A percentile compares a stretch with the other conserved stretches of the same genome.
phyloP scores from a whole-genome alignment of 2,113 vertebrate species.

The Muntiacus reevesi region DNA sequence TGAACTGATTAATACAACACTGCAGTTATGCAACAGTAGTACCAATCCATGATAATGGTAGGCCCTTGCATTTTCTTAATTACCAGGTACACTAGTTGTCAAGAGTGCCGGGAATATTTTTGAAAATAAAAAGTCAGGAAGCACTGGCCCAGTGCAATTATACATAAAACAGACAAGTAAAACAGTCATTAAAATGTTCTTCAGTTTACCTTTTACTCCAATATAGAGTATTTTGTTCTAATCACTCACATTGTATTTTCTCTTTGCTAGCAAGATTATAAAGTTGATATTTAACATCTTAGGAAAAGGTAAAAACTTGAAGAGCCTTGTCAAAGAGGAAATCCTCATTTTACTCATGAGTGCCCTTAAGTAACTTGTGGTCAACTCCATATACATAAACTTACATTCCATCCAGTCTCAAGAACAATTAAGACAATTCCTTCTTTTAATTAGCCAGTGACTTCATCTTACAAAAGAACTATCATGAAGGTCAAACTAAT shows the following conservation, averaged over 20 bases:
- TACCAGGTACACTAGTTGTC: neutral
- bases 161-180: neutral
- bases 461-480: constrained; percentile 34
- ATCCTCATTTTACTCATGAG: neutral
- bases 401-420: neutral
- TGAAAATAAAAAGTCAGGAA: constrained; percentile 14
- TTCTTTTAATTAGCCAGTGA: constrained; percentile 48
- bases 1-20: neutral
- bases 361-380: neutral
- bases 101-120: neutral
- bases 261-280: neutral
- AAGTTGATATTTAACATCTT: constrained; percentile 20
- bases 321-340: neutral
- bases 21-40: neutral
- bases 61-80: neutral
- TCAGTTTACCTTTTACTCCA: neutral
- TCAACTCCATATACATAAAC: neutral
- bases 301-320: neutral
- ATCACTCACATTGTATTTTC: neutral
- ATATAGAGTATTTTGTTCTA: neutral
- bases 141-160: neutral
- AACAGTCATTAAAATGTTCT: neutral
- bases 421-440: constrained; percentile 31
- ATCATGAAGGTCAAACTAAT: constrained; percentile 59
- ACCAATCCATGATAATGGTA: neutral